Conservation (phyloP, 2,888 invertebrate species). For the Meandrusa payeni region DNA sequence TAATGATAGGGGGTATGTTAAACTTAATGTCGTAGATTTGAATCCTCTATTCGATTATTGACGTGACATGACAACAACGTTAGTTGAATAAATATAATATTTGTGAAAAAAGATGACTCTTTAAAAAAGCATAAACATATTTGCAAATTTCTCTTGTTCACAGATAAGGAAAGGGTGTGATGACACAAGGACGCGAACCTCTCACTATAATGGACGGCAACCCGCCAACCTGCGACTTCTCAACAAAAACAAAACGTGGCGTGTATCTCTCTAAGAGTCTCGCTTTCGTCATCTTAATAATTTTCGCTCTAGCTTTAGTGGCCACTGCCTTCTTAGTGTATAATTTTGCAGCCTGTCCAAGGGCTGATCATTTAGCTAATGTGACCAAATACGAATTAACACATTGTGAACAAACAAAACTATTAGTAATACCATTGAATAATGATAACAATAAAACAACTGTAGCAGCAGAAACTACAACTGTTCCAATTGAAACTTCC, state of each 20-base stretch:
- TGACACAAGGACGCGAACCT: slow-evolving; percentile 73
- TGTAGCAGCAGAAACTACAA: slow-evolving; percentile 54
- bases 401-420: slow-evolving; percentile 65
- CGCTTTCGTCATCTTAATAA: slow-evolving; percentile 80
- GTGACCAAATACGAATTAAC: slow-evolving; percentile 69
- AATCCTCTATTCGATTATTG: no score
- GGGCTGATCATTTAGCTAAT: slow-evolving; percentile 66
- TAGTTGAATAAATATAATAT: no score
- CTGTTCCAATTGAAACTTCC: slow-evolving; percentile 33
- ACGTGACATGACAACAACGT: no score
- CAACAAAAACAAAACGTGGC: slow-evolving; percentile 81
- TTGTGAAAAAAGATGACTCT: no score
- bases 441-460: slow-evolving; percentile 63
- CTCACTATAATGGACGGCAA: slow-evolving; percentile 82
- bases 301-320: slow-evolving; percentile 84
- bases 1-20: no score
- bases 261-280: slow-evolving; percentile 84
- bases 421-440: slow-evolving; percentile 61
- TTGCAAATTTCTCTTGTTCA: slow-evolving; percentile 33
- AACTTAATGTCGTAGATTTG: no score
- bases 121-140: no score
- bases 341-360: slow-evolving; percentile 86
- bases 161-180: slow-evolving; percentile 73
- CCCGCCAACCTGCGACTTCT: slow-evolving; percentile 82
- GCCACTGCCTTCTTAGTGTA: slow-evolving; percentile 88